Evolutionary conservation across 2,888 invertebrate genomes (phyloP), one percentile per base, ranked within the genome.

Genomic region (Sepiola atlantica): DNA sequence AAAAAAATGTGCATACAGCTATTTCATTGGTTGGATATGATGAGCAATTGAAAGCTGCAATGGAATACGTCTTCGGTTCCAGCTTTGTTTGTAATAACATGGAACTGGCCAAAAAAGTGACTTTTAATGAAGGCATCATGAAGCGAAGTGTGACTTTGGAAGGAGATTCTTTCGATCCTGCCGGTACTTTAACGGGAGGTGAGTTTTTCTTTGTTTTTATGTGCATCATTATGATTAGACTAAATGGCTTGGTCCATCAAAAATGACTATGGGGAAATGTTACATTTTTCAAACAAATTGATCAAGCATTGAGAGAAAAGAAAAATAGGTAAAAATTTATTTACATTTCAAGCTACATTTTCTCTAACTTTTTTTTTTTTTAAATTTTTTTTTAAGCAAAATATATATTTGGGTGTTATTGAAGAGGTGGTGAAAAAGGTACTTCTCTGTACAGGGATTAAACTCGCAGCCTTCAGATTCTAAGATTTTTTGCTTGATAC

Each of bases 161-260:
- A 95, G 99, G 99, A 0, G 99, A 99, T 97, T 98, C 98, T 77
- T 98, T 98, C 95, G 99, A 99, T 97, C 99, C 99, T 0, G 98
- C 98, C 94, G 99, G 99, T 96, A 98, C 98, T 20, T 98, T 99
- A 77, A 98, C 98, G 94, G 99, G 99, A 96, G 99, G 99, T 97
- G 93, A 94, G 94, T n/a, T 24, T 55, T 16, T 92, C 20, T 92
- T 91, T 45, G 1, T 35, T 91, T 16, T 35, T n/a, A n/a, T n/a
- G n/a, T n/a, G n/a, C n/a, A n/a, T n/a, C n/a, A n/a, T n/a, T n/a
- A n/a, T n/a, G n/a, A n/a, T n/a, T n/a, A 35, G n/a, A 32, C 24
- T 90, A 35, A 10, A 77, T 4, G 16, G 3, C 90, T 90, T 35
- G n/a, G 16, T 24, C 35, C 16, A 28, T 16, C n/a, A 90, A 90